Evolutionary conservation across 1,140 invertebrate genomes (phyloP).

Genomic region (Apis cerana): DNA sequence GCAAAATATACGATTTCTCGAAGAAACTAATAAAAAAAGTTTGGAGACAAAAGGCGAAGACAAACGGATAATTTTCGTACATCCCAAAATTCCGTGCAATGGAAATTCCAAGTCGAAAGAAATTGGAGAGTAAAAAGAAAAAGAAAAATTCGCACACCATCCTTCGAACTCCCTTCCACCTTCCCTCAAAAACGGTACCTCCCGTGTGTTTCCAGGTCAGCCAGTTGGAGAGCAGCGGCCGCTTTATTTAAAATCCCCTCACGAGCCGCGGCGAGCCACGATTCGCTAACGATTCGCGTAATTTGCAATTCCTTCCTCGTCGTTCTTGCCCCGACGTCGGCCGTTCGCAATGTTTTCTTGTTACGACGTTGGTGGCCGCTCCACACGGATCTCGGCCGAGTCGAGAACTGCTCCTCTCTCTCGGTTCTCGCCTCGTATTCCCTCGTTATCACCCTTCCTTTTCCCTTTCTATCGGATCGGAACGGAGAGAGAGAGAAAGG

Average conservation of each 20-base stretch:
- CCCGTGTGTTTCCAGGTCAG: slow-evolving; percentile 6
- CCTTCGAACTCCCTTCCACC: too few relatives aligned
- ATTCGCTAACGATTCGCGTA: slow-evolving; percentile 49
- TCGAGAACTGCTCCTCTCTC: too few relatives aligned
- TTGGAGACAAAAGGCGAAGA: too few relatives aligned
- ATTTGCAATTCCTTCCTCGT: slow-evolving; percentile 47
- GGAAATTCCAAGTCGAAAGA: too few relatives aligned
- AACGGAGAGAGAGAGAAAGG: background rate
- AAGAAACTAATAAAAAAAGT: too few relatives aligned
- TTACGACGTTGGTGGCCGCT: slow-evolving; percentile 30
- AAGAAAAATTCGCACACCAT: too few relatives aligned
- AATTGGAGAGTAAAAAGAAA: too few relatives aligned
- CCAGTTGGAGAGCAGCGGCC: background rate
- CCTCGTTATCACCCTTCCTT: too few relatives aligned
- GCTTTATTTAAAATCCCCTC: slow-evolving; percentile 30
- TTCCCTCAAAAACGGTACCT: background rate
- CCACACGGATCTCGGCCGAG: background rate
- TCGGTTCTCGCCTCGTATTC: too few relatives aligned
- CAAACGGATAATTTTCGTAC: too few relatives aligned
- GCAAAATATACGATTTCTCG: too few relatives aligned
- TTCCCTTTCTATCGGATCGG: background rate
- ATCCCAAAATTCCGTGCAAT: too few relatives aligned
- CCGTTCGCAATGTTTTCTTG: slow-evolving; percentile 32
- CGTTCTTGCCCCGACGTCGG: slow-evolving; percentile 14
- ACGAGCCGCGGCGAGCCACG: slow-evolving; percentile 19